Conservation (phyloP, 2,113 vertebrate species). For the Odontophorus gujanensis region DNA sequence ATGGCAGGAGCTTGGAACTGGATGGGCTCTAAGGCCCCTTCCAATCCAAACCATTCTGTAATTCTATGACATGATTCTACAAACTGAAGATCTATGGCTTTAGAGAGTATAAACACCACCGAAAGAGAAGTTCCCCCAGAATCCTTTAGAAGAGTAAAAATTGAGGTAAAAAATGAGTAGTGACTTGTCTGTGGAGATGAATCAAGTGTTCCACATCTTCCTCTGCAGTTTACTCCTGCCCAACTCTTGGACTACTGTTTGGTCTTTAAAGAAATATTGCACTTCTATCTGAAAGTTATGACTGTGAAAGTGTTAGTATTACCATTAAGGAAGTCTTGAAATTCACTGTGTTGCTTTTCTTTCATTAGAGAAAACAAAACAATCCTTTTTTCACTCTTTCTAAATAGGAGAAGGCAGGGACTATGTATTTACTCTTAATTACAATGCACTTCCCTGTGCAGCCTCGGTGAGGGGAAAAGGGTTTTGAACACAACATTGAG, state of each 20-base stretch:
- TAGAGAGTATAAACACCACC: background rate
- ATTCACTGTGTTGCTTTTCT: background rate
- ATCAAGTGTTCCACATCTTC: background rate
- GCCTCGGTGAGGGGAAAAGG: background rate
- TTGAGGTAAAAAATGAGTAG: accelerated
- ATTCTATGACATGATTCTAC: no score
- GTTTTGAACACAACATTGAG: background rate
- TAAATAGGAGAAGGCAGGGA: background rate
- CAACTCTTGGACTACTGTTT: background rate
- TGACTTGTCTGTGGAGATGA: background rate
- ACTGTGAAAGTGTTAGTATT: background rate
- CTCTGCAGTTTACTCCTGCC: background rate
- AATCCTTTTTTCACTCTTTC: background rate
- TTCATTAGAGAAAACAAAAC: background rate
- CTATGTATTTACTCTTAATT: constrained; percentile 3
- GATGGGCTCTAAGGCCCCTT: no score
- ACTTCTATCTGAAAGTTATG: background rate
- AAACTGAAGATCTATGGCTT: background rate
- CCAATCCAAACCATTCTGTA: no score
- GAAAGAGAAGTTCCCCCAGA: background rate
- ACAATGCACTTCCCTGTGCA: background rate
- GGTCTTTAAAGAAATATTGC: background rate
- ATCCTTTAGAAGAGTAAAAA: background rate
- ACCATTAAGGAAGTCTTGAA: background rate
- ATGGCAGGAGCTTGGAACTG: no score